A percentile compares a stretch with the other conserved stretches of the same genome.
These are phyloP conservation scores for Pinna nobilis DNA, from an alignment of 1,140 invertebrate species.

Conservation along the genomic window DNA sequence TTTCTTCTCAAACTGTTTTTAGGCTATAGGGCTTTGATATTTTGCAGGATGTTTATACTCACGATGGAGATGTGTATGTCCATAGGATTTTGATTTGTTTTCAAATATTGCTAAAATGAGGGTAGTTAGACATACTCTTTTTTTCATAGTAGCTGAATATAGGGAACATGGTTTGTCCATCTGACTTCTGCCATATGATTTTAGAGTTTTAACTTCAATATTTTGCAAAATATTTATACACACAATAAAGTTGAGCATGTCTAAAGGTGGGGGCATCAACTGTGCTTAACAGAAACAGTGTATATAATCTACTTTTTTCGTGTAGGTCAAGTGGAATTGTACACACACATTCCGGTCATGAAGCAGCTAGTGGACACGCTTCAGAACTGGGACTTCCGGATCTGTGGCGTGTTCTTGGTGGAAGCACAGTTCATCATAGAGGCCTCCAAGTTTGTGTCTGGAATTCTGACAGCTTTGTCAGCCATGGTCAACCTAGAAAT, in stretches of 20 bases:
- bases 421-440: constrained; percentile 99
- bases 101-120: too few species aligned
- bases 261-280: not conserved
- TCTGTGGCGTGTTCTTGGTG: constrained; percentile 94
- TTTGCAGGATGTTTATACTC: too few species aligned
- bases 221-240: not conserved
- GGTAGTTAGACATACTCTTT: too few species aligned
- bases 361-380: constrained; percentile 87
- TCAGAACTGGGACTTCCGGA: constrained; percentile 89
- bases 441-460: constrained; percentile 94
- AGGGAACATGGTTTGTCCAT: too few species aligned
- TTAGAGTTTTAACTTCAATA: not conserved
- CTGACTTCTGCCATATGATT: too few species aligned
- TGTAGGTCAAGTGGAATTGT: constrained; percentile 95
- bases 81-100: too few species aligned
- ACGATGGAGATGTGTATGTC: too few species aligned
- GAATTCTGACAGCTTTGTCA: constrained; percentile 94
- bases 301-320: not conserved
- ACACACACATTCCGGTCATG: constrained; percentile 96
- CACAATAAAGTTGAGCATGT: not conserved
- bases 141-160: too few species aligned
- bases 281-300: not conserved
- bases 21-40: too few species aligned
- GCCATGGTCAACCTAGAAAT: constrained; percentile 97
- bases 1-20: too few species aligned